These are phyloP conservation scores for Ochlodes sylvanus DNA, from an alignment of 2,888 invertebrate genomes.

Conservation along the genomic window DNA sequence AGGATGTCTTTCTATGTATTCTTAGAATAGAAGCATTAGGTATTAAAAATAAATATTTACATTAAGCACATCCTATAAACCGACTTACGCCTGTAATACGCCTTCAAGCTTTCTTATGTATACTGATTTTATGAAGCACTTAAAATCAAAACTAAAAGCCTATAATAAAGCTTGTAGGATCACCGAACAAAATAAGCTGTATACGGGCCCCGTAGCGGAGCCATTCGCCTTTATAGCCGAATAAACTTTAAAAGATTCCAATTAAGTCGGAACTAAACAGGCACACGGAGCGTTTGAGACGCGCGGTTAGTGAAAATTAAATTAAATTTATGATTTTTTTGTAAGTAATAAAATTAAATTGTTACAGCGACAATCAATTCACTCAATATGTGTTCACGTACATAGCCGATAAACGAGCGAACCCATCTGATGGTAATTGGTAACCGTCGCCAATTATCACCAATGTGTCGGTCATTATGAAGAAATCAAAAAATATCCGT, in stretches of 20 bases:
- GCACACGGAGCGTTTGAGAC: conserved; percentile 7
- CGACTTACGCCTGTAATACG: not conserved
- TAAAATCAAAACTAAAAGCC: conserved; percentile 38
- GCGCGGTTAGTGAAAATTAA: not conserved
- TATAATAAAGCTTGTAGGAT: conserved; percentile 33
- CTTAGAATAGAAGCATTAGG: too few relatives aligned
- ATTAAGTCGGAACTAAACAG: conserved; percentile 60
- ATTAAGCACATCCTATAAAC: not conserved
- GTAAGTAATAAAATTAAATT: too few relatives aligned
- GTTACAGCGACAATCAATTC: too few relatives aligned
- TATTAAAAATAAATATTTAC: not conserved
- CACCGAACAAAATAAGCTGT: conserved; percentile 36
- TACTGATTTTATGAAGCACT: conserved; percentile 16
- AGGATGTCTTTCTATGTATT: too few relatives aligned
- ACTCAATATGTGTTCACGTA: too few relatives aligned
- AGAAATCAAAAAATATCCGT: too few relatives aligned
- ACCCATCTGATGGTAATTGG: too few relatives aligned
- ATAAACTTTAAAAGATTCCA: conserved; percentile 83
- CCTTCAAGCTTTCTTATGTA: not conserved
- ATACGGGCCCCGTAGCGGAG: conserved; percentile 44
- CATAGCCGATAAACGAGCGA: too few relatives aligned
- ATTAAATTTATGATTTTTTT: not conserved
- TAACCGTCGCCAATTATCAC: too few relatives aligned
- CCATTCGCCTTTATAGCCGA: conserved; percentile 66
- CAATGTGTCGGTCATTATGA: too few relatives aligned